Evolutionary conservation across 2,888 invertebrate genomes (phyloP), one percentile per base, ranked within the genome.

Genomic region (Drosophila subquinaria): DNA sequence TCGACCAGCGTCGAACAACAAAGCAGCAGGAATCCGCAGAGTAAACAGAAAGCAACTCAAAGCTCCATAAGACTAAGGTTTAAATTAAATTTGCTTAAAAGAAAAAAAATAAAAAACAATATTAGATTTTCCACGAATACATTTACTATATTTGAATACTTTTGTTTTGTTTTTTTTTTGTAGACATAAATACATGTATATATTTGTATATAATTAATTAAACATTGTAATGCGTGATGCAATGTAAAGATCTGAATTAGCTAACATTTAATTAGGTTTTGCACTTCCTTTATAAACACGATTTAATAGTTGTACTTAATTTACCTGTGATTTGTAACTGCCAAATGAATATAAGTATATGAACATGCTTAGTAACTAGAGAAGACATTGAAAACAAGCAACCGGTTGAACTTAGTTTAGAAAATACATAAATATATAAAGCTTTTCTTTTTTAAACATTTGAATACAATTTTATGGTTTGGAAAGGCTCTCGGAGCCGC

Each of bases 301-400:
- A 80, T 82, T 85, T 60, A 81, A 82, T 76, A 85, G 69, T 83
- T 83, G 78, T 88, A 88, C 86, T 85, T 82, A 50, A 73, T 76
- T 68, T 53, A 61, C 42, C 51, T 50, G 56, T 62, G 68, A 52
- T 63, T 79, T 76, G 67, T 69, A 61, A 60, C 57, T 71, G 60
- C 40, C 56, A 61, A 60, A 52, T 38, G 33, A 56, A 45, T 57
- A 15, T 43, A 20, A 20, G 20, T 20, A 40, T 42, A 40, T 40
- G 27, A 38, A 50, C 47, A 35, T 45, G 57, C 65, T 66, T 71
- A 78, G 15, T 59, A 55, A 78, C 82, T 82, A 79, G 57, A 76
- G 83, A 88, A 88, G 83, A 88, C 86, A 59, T 74, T 74, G 71
- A 70, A 33, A 77, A 60, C 51, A 74, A 69, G 79, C 63, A 69